Base-by-base conservation (phyloP, 2,113 vertebrate genomes). In the Collichthys lucidus region DNA sequence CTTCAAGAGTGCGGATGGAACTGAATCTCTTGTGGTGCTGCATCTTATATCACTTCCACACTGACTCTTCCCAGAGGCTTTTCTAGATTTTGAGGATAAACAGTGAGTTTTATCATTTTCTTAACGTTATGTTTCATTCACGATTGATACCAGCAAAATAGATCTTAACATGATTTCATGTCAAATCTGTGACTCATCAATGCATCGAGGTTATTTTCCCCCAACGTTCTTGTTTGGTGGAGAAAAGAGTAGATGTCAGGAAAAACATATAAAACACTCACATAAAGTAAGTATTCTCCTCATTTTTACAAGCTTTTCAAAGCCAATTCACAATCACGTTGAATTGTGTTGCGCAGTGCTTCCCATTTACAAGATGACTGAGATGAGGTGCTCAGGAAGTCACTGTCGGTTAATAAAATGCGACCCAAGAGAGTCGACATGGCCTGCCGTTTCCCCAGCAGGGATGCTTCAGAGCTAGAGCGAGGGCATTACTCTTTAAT, bases 401-500 rank as follows among this genome's bases (percentile, higher is more conserved):
- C 75, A 67, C 68, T 44, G 74, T 53, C 42, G 61, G 80, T 86
- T 91, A 86, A 91, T 90, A 83, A 91, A 92, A 89, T 77, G 80
- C 2, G 24, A 73, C 85, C 78, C 49, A 3, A 40, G 81, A 85
- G 88, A 89, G 53, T 85, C 26, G 61, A 40, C 79, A 67, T 59
- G 11, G 78, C 85, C 80, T 65, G 77, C 81, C 71, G 81, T 80
- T 79, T 44, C 40, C 86, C 88, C 83, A 60, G 86, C 75, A 69
- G 84, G 72, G 81, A 83, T 46, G 76, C 83, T 75, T 74, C 83
- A 81, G 74, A 82, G 86, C 55, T 11, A 4, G 72, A 70, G 60
- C 10, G 20, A 60, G 59, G 77, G 52, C 83, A 92, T 90, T 88
- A 88, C 82, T 91, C 86, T 92, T 88, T 87, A 86, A 90, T 88